A percentile compares a stretch with the other conserved stretches of the same genome.
phyloP scores from a whole-genome alignment of 2,888 invertebrate genomes.

The Heliconius cydno region DNA sequence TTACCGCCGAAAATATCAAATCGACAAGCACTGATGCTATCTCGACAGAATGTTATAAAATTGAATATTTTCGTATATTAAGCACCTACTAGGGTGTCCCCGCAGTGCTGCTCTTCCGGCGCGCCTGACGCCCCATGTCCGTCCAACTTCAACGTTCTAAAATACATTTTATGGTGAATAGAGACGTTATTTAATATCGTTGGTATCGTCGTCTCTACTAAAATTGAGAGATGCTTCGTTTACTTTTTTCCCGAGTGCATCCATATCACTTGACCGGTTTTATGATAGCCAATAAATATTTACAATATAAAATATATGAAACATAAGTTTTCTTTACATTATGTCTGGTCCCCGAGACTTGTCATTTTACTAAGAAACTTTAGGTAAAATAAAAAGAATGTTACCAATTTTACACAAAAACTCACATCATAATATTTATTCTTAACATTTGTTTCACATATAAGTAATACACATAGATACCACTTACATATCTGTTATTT shows the following conservation, averaged over 20 bases:
- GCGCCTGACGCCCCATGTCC: conserved; percentile 54
- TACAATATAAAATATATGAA: conserved; percentile 55
- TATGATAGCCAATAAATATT: conserved; percentile 68
- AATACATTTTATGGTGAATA: conserved; percentile 76
- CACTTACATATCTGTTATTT: no score
- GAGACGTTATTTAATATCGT: conserved; percentile 81
- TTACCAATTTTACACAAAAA: background rate
- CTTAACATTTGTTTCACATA: background rate
- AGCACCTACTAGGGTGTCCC: conserved; percentile 63
- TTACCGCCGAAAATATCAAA: conserved; percentile 82
- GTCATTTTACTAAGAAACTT: conserved; percentile 26
- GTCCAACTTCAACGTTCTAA: conserved; percentile 61
- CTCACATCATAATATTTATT: background rate
- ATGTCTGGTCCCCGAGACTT: conserved; percentile 33
- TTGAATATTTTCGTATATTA: conserved; percentile 81
- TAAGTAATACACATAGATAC: background rate
- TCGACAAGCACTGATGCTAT: conserved; percentile 81
- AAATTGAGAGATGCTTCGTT: conserved; percentile 62
- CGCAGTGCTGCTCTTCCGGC: conserved; percentile 70
- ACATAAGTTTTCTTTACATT: conserved; percentile 40
- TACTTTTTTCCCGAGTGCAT: conserved; percentile 56
- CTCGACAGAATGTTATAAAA: conserved; percentile 80
- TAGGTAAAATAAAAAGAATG: conserved; percentile 13
- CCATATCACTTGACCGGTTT: conserved; percentile 62
- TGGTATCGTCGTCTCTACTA: conserved; percentile 76